Evolutionary conservation across 2,797 vertebrate genomes (phyloP).

Genomic region (Anableps anableps): DNA sequence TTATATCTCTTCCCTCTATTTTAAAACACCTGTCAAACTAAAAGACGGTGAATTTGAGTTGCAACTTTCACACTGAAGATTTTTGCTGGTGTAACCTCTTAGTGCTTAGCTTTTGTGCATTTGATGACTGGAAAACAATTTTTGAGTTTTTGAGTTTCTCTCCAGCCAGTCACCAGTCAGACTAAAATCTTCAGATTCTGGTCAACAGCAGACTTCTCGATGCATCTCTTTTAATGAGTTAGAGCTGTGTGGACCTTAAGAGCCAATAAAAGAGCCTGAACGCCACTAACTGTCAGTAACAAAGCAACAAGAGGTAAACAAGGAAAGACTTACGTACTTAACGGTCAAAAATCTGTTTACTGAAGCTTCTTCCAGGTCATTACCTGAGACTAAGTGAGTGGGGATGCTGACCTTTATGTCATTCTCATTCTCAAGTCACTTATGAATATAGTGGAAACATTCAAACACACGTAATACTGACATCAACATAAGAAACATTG

Average conservation of each 20-base stretch:
- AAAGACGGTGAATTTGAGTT: not conserved
- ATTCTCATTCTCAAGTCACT: slow-evolving; percentile 4
- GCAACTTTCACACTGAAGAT: not conserved
- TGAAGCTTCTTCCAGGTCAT: slow-evolving; percentile 3
- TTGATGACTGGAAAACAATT: not conserved
- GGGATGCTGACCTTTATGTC: not conserved
- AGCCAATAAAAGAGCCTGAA: not conserved
- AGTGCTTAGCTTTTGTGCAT: not conserved
- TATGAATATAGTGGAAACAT: not conserved
- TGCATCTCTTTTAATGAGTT: not conserved
- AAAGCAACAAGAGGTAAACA: not conserved
- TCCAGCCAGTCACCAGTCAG: not conserved
- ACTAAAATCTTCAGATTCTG: not conserved
- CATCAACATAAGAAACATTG: not conserved
- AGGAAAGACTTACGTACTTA: not conserved
- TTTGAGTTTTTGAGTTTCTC: not conserved
- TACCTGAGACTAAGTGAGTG: not conserved
- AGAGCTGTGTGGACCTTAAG: not conserved
- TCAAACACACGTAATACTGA: not conserved
- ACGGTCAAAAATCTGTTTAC: not conserved
- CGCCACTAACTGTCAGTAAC: not conserved
- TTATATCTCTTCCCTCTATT: not conserved
- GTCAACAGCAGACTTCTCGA: not conserved
- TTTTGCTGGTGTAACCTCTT: not conserved
- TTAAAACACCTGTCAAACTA: not conserved